phyloP scores from a whole-genome alignment of 2,113 vertebrate species.

The Conger conger region DNA sequence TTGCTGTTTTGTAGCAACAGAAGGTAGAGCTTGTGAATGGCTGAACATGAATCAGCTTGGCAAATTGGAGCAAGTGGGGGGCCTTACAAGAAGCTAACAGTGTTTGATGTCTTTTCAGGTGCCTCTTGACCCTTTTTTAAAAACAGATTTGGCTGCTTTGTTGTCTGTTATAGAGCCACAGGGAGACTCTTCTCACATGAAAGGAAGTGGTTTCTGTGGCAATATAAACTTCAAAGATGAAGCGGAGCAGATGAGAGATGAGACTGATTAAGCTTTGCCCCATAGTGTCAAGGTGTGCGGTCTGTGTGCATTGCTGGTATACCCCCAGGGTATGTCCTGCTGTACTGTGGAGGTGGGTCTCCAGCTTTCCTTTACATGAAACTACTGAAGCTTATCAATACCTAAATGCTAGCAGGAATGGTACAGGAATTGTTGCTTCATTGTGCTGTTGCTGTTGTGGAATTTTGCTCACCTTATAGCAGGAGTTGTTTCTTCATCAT shows the following conservation, averaged over 20 bases:
- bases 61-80: not conserved
- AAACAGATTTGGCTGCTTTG: not conserved
- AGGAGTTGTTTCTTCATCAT: too few relatives aligned
- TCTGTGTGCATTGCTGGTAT: not conserved
- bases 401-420: not conserved
- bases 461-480: too few relatives aligned
- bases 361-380: not conserved
- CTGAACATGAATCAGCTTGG: not conserved
- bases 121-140: constrained; percentile 1
- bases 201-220: not conserved
- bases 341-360: not conserved
- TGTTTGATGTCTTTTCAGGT: not conserved
- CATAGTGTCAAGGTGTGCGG: not conserved
- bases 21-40: not conserved
- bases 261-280: not conserved
- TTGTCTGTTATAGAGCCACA: not conserved
- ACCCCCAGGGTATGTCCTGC: not conserved
- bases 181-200: not conserved
- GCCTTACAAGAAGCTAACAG: not conserved
- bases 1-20: not conserved
- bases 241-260: not conserved
- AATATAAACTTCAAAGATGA: not conserved
- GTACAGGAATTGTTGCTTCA: not conserved
- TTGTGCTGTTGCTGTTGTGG: too few relatives aligned
- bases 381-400: not conserved